Evolutionary conservation across 2,888 invertebrate genomes (phyloP).

Genomic region (Andrena chrysosceles): DNA sequence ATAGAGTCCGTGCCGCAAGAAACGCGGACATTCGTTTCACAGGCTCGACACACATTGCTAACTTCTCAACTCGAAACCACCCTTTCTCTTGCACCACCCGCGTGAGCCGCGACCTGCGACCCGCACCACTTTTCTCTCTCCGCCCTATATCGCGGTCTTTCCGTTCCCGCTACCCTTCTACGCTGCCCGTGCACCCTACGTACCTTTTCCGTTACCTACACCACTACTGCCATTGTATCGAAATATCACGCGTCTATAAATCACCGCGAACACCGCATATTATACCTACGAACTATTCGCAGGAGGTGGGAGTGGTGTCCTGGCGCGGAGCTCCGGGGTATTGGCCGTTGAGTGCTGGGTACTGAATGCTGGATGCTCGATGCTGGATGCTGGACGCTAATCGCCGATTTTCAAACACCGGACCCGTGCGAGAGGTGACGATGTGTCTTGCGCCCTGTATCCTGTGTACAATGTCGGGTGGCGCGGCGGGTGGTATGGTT

Average conservation of each 20-base stretch:
- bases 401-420: too few species aligned
- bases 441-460: neutral
- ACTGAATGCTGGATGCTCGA: too few species aligned
- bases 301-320: conserved; percentile 53
- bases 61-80: conserved; percentile 72
- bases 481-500: neutral
- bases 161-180: conserved; percentile 4
- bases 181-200: conserved; percentile 35
- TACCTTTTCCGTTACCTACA: conserved; percentile 50
- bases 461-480: conserved; percentile 18
- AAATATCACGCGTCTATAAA: conserved; percentile 81
- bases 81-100: conserved; percentile 42
- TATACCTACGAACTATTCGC: conserved; percentile 78
- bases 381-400: too few species aligned
- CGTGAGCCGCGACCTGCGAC: neutral
- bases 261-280: conserved; percentile 79
- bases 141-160: conserved; percentile 28
- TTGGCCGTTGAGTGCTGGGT: conserved; percentile 16
- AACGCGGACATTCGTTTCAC: conserved; percentile 79
- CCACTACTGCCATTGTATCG: conserved; percentile 77
- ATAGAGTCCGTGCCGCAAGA: conserved; percentile 80
- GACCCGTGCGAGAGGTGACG: neutral
- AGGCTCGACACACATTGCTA: conserved; percentile 73
- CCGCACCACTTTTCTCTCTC: conserved; percentile 6
- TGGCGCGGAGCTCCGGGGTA: conserved; percentile 38